A percentile compares a stretch with the other conserved stretches of the same genome.
Conservation (phyloP, 2,888 invertebrate species). For the Athetis lepigone region DNA sequence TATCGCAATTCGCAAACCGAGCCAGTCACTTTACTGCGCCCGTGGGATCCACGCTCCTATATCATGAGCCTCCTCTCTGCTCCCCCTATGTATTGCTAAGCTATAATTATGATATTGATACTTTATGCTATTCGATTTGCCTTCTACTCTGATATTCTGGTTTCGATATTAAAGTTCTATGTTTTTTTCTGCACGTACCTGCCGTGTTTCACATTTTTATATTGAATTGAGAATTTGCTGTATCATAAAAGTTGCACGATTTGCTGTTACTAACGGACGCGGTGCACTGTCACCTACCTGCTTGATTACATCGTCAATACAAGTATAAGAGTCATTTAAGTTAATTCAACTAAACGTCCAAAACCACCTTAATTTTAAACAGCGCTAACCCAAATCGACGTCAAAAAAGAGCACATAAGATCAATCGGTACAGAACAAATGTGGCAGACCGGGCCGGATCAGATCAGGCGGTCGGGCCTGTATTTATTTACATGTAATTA, state of each 20-base stretch:
- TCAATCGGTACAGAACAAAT: conserved; percentile 66
- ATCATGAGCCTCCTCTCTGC: conserved; percentile 61
- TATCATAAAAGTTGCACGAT: no score
- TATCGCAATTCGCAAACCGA: conserved; percentile 74
- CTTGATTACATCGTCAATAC: no score
- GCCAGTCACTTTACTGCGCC: conserved; percentile 77
- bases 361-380: conserved; percentile 22
- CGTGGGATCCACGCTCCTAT: conserved; percentile 73
- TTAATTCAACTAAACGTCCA: conserved; percentile 30
- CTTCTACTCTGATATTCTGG: not conserved
- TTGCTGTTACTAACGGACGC: no score
- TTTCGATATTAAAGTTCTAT: not conserved
- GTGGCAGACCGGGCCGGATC: conserved; percentile 55
- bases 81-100: conserved; percentile 48
- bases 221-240: no score
- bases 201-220: no score
- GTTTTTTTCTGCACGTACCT: not conserved
- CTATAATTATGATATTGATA: conserved; percentile 55
- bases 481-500: conserved; percentile 89
- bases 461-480: conserved; percentile 71
- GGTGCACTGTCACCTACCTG: no score
- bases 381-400: conserved; percentile 41
- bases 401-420: conserved; percentile 54
- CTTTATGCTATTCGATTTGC: conserved; percentile 45
- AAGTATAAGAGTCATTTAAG: not conserved